These are phyloP conservation scores for Scaptomyza parva DNA, from an alignment of 2,888 invertebrate species.

Conservation along the genomic window DNA sequence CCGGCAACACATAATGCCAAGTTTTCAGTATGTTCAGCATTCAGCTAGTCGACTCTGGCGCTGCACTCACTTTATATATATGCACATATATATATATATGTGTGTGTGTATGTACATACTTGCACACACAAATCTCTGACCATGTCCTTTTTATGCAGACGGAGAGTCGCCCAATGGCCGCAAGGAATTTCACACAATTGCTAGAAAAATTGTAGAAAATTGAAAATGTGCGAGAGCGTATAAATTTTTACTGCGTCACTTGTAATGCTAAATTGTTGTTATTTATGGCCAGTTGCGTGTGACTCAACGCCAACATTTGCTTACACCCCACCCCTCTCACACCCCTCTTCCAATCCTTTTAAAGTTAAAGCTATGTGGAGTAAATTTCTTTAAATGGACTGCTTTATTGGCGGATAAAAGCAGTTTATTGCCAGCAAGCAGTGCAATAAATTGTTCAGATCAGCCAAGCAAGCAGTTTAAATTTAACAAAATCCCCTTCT, in stretches of 20 bases:
- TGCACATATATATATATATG: not conserved
- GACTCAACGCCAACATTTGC: slow-evolving; percentile 39
- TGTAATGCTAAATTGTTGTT: slow-evolving; percentile 80
- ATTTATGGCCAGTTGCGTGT: slow-evolving; percentile 81
- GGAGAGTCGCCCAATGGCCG: slow-evolving; percentile 59
- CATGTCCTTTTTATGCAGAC: slow-evolving; percentile 61
- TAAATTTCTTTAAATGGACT: slow-evolving; percentile 1
- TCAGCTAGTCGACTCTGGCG: slow-evolving; percentile 24
- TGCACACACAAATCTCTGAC: slow-evolving; percentile 63
- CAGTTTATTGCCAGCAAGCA: slow-evolving; percentile 3
- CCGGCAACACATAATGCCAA: slow-evolving; percentile 72
- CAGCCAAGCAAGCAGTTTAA: slow-evolving; percentile 13
- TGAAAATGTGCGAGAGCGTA: slow-evolving; percentile 78
- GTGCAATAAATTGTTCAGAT: slow-evolving; percentile 13
- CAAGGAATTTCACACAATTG: slow-evolving; percentile 81
- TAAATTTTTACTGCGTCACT: slow-evolving; percentile 80
- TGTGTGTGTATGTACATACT: slow-evolving; percentile 4
- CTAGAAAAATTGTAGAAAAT: slow-evolving; percentile 78
- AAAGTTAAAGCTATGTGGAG: not conserved
- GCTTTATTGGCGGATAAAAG: slow-evolving; percentile 31
- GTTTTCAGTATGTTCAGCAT: slow-evolving; percentile 47
- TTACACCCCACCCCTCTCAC: not conserved
- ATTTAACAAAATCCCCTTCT: slow-evolving; percentile 40
- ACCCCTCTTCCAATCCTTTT: not conserved
- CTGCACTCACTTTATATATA: slow-evolving; percentile 39